Conservation (phyloP, 2,888 invertebrate genomes). For the Subacronicta megacephala region DNA sequence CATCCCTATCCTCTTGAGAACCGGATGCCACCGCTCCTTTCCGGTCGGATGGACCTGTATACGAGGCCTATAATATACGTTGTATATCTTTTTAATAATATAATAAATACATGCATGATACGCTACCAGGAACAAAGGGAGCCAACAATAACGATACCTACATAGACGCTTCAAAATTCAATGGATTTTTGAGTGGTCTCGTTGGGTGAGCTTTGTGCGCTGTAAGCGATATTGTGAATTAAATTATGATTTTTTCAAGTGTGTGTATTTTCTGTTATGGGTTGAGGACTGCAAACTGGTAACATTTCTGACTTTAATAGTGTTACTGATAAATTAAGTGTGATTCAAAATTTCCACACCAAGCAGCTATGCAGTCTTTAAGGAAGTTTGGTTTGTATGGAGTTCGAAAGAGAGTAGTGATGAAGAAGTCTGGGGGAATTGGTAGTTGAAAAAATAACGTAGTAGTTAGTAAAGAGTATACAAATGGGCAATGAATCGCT, state of each 20-base stretch:
- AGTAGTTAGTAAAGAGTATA: no score
- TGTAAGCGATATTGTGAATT: constrained; percentile 56
- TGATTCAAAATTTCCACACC: no score
- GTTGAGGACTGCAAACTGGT: constrained; percentile 15
- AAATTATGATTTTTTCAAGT: constrained; percentile 46
- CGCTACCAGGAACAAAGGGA: constrained; percentile 48
- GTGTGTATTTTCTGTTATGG: constrained; percentile 28
- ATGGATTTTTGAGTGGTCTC: constrained; percentile 53
- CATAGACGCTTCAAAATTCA: constrained; percentile 50
- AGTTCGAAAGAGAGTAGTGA: no score
- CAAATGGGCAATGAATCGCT: no score
- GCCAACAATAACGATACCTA: constrained; percentile 46
- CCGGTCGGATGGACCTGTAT: constrained; percentile 80
- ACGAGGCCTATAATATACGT: constrained; percentile 71
- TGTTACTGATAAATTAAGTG: no score
- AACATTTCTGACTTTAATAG: not conserved
- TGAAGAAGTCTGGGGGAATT: no score
- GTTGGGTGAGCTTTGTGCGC: constrained; percentile 36
- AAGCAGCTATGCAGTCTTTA: no score
- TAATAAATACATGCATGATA: constrained; percentile 77
- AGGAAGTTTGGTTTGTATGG: no score
- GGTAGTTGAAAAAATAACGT: no score
- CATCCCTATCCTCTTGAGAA: constrained; percentile 77
- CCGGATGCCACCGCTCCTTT: constrained; percentile 85
- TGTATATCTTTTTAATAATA: constrained; percentile 85